Evolutionary conservation across 2,888 invertebrate species (phyloP).

Genomic region (Congeria kusceri): DNA sequence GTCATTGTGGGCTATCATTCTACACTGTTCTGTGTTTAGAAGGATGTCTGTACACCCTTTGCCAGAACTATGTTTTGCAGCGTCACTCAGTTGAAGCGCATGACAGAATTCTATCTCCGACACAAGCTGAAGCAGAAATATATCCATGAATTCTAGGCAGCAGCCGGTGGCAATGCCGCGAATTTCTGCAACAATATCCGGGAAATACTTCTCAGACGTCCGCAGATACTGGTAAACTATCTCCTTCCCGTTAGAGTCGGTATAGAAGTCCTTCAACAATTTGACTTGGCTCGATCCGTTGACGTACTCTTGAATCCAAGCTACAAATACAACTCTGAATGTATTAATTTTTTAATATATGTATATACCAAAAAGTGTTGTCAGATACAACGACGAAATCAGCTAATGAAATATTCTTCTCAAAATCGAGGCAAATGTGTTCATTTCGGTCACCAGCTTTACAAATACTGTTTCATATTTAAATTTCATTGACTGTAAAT

Average conservation of each 20-base stretch:
- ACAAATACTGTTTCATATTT: too few species aligned
- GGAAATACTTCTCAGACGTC: constrained; percentile 17
- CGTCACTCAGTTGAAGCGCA: background rate
- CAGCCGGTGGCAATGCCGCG: constrained; percentile 47
- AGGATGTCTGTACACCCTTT: constrained; percentile 53
- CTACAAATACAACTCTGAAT: constrained; percentile 26
- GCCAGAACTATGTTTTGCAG: background rate
- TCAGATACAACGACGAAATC: too few species aligned
- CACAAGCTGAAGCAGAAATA: constrained; percentile 40
- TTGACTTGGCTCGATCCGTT: constrained; percentile 24
- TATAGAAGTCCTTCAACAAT: constrained; percentile 27
- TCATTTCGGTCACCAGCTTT: too few species aligned
- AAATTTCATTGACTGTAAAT: too few species aligned
- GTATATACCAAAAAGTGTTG: too few species aligned
- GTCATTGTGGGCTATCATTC: constrained; percentile 49
- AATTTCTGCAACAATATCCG: constrained; percentile 45
- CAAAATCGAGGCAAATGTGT: too few species aligned
- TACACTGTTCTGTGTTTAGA: constrained; percentile 22
- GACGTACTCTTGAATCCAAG: constrained; percentile 36
- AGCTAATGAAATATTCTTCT: too few species aligned
- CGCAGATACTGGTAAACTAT: constrained; percentile 25
- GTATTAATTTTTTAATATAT: too few species aligned
- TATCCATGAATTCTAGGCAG: constrained; percentile 30
- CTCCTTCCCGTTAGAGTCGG: background rate
- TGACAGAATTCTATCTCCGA: constrained; percentile 43